phyloP scores from a whole-genome alignment of 2,113 vertebrate genomes.

The Silurus asotus region DNA sequence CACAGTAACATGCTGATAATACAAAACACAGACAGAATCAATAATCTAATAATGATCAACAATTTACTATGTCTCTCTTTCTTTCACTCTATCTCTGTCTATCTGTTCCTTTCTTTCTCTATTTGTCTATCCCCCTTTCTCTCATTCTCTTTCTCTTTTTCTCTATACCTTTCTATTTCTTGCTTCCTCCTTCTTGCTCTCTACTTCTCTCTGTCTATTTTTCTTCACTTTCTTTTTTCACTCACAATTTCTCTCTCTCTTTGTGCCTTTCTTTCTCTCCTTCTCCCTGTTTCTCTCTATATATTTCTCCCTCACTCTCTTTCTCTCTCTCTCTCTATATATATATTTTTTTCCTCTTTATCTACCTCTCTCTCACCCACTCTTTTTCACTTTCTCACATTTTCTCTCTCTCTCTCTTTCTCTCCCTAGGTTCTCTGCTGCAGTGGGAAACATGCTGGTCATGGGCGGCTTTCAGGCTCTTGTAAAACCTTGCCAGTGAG shows the following conservation, averaged over 20 bases:
- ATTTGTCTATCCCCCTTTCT: neutral
- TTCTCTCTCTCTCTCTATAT: conserved; percentile 22
- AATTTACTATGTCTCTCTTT: conserved; percentile 15
- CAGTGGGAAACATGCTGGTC: conserved; percentile 85
- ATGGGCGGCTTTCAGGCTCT: conserved; percentile 91
- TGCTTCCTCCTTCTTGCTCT: conserved; percentile 33
- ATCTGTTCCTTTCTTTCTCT: conserved; percentile 77
- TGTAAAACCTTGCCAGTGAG: conserved; percentile 91
- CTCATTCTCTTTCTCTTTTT: conserved; percentile 61
- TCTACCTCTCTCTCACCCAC: conserved; percentile 43
- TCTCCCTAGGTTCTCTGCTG: conserved; percentile 80
- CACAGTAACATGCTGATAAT: neutral
- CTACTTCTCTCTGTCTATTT: conserved; percentile 55
- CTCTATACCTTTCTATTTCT: neutral
- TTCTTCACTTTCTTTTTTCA: conserved; percentile 35
- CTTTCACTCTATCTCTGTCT: conserved; percentile 45
- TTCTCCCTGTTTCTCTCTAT: conserved; percentile 58
- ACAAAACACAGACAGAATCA: neutral
- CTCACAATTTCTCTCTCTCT: conserved; percentile 11
- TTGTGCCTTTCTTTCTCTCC: conserved; percentile 45
- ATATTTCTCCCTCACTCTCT: conserved; percentile 29
- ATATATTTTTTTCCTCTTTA: neutral
- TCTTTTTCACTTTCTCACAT: neutral
- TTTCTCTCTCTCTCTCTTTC: conserved; percentile 39
- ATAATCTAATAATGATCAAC: neutral